Evolutionary conservation across 1,140 invertebrate species (phyloP).

Genomic region (Procambarus clarkii): DNA sequence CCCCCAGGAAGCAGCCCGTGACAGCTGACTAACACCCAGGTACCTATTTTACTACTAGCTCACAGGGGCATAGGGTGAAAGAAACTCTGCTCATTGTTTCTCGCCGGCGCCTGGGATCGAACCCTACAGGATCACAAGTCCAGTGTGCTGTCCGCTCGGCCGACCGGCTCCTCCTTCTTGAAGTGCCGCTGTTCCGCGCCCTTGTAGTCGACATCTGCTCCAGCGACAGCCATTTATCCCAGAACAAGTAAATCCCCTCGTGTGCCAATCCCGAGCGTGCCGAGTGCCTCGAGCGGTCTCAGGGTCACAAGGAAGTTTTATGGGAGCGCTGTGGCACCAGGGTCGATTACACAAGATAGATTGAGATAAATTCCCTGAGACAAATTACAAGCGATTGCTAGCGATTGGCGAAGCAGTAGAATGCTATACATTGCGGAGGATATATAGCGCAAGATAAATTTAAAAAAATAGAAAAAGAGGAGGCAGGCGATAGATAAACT

Average conservation of each 20-base stretch:
- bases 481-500: conserved; percentile 34
- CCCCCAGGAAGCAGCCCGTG: no score
- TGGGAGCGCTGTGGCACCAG: conserved; percentile 49
- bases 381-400: conserved; percentile 66
- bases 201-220: not conserved
- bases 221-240: not conserved
- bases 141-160: no score
- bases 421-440: conserved; percentile 53
- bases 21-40: no score
- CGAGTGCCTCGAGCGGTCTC: not conserved
- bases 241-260: not conserved
- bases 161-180: not conserved
- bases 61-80: no score
- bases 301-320: conserved; percentile 44
- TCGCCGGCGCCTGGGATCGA: no score
- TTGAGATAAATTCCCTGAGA: conserved; percentile 62
- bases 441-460: conserved; percentile 50
- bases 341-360: conserved; percentile 63
- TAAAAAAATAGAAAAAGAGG: conserved; percentile 15
- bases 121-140: no score
- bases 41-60: no score
- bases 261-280: not conserved
- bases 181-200: not conserved
- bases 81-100: no score
- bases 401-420: conserved; percentile 65